phyloP scores from a whole-genome alignment of 2,888 invertebrate species.

The Nycteola revayana region DNA sequence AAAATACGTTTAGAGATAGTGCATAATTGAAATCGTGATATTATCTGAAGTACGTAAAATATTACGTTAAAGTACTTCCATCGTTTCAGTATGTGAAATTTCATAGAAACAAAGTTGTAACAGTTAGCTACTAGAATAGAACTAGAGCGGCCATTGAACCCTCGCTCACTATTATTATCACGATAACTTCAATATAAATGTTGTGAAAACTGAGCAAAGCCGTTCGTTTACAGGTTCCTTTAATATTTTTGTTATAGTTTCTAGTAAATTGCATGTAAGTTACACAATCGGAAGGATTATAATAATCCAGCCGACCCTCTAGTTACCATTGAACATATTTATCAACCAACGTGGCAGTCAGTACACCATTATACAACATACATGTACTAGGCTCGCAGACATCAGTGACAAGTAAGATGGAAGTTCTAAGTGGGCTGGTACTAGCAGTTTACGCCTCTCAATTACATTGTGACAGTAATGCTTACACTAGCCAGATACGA shows the following conservation, averaged over 20 bases:
- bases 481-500: conserved; percentile 8
- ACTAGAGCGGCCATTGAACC: conserved; percentile 70
- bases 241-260: too few species aligned
- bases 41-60: too few species aligned
- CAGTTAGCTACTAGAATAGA: conserved; percentile 61
- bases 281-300: too few species aligned
- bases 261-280: too few species aligned
- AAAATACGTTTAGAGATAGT: too few species aligned
- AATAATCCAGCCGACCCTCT: too few species aligned
- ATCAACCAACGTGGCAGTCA: too few species aligned
- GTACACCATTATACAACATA: too few species aligned
- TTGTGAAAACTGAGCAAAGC: conserved; percentile 63
- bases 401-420: conserved; percentile 34
- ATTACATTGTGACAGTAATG: conserved; percentile 18
- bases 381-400: conserved; percentile 10
- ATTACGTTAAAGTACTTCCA: too few species aligned
- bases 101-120: conserved; percentile 47
- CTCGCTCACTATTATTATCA: conserved; percentile 59
- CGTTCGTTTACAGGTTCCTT: too few species aligned
- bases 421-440: conserved; percentile 27
- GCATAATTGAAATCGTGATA: too few species aligned
- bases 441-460: conserved; percentile 11
- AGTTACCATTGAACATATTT: too few species aligned
- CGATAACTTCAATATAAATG: conserved; percentile 59
- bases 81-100: conserved; percentile 41